Base-by-base conservation (phyloP, 2,797 vertebrate species). In the Selene dorsalis region DNA sequence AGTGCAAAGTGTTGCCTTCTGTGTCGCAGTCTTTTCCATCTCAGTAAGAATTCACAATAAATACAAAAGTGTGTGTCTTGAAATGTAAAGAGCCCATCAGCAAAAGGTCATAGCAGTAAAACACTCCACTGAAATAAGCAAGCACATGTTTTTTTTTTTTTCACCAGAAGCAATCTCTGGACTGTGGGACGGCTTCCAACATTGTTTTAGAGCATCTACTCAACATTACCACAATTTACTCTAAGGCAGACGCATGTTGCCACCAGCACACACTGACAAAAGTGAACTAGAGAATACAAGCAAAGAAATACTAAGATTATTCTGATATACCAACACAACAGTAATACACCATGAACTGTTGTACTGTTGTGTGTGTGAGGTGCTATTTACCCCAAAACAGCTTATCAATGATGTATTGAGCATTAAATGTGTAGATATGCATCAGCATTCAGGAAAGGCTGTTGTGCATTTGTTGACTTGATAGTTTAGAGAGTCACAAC, bases 1-100 rank as follows among this genome's bases (percentile, higher is more conserved):
- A 39, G n/a, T 75, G 61, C 57, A 77, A 64, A 83, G 62, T 58
- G 80, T 50, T 59, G 81, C 82, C 84, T 69, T 75, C 62, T 74
- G 84, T 57, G 75, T 73, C 30, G 62, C 67, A 84, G 77, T 76
- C 57, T 69, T 55, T 62, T 62, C n/a, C 60, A 67, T 72, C 71
- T 59, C 57, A 55, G 38, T 26, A 41, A 71, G 14, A 60, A 53
- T 65, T 65, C 53, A 53, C 47, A 70, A 76, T 72, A 60, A 61
- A 55, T 9, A 32, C 39, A 47, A 58, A 47, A 13, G 47, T 58
- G 41, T 58, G 22, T 17, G 41, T 45, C 18, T 58, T 32, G 30
- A 10, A 69, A 69, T 45, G 18, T 28, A 45, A 41, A 47, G 41
- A 16, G 53, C 18, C 26, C 28, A 47, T 58, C 67, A 47, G 67